These are phyloP conservation scores for Campylomormyrus numenius DNA, from an alignment of 2,113 vertebrate species.

Conservation along the genomic window DNA sequence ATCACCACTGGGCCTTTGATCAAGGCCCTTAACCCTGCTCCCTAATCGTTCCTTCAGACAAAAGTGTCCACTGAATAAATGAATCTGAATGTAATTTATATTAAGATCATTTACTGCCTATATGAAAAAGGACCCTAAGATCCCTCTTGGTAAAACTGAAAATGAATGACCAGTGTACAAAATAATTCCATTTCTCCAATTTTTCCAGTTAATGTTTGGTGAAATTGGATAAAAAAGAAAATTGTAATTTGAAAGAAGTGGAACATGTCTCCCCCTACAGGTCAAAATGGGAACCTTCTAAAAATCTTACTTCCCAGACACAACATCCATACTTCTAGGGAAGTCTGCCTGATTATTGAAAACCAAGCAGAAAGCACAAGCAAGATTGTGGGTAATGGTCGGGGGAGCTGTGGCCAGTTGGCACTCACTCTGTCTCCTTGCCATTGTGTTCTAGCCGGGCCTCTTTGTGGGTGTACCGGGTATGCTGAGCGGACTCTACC, in stretches of 20 bases:
- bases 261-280: background rate
- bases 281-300: background rate
- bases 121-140: background rate
- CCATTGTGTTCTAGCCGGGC: constrained; percentile 66
- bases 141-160: background rate
- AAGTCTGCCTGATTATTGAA: background rate
- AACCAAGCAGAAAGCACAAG: constrained; percentile 9
- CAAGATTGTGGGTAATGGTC: background rate
- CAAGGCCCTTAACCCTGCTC: background rate
- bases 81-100: background rate
- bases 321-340: background rate
- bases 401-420: background rate
- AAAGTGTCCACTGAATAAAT: background rate
- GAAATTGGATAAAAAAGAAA: background rate
- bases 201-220: background rate
- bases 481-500: constrained; percentile 81
- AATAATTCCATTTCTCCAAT: background rate
- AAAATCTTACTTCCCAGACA: background rate
- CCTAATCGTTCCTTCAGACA: background rate
- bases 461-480: constrained; percentile 87
- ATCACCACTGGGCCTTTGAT: background rate
- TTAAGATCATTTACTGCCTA: background rate
- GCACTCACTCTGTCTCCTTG: constrained; percentile 3
- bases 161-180: background rate
- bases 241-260: background rate